These are phyloP conservation scores for Notodonta dromedarius DNA, from an alignment of 2,888 invertebrate species.

Conservation along the genomic window DNA sequence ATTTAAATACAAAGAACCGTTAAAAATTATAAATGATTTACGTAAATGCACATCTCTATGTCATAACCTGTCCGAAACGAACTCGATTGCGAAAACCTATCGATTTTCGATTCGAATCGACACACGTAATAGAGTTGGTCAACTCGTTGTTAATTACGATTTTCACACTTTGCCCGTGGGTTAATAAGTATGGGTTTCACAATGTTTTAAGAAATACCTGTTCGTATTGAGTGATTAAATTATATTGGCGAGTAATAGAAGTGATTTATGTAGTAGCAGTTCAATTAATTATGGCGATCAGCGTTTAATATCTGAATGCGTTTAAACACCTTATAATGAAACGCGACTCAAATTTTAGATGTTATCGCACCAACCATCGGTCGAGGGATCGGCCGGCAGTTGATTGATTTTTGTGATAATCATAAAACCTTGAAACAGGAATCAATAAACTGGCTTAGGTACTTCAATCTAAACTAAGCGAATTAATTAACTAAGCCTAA, in stretches of 20 bases:
- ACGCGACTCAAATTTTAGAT: too few species aligned
- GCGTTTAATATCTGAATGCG: too few species aligned
- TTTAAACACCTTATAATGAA: too few species aligned
- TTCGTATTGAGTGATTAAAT: constrained; percentile 3
- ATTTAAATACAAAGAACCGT: constrained; percentile 7
- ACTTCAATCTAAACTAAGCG: too few species aligned
- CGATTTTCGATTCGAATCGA: constrained; percentile 46
- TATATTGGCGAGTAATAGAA: not conserved
- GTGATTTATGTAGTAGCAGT: too few species aligned
- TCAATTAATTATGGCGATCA: too few species aligned
- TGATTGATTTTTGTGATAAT: too few species aligned
- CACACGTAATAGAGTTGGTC: constrained; percentile 47
- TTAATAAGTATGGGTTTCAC: constrained; percentile 10
- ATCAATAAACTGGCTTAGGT: too few species aligned
- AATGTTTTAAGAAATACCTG: constrained; percentile 1
- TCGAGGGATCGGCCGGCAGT: too few species aligned
- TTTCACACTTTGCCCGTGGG: constrained; percentile 34
- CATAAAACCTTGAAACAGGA: too few species aligned
- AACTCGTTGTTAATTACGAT: constrained; percentile 45
- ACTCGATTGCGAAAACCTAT: constrained; percentile 41
- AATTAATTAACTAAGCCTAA: too few species aligned
- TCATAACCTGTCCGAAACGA: constrained; percentile 3
- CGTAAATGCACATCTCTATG: constrained; percentile 17
- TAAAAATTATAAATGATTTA: constrained; percentile 7
- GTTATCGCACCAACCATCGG: too few species aligned